phyloP scores from a whole-genome alignment of 2,888 invertebrate species.

The Pimpla rufipes region DNA sequence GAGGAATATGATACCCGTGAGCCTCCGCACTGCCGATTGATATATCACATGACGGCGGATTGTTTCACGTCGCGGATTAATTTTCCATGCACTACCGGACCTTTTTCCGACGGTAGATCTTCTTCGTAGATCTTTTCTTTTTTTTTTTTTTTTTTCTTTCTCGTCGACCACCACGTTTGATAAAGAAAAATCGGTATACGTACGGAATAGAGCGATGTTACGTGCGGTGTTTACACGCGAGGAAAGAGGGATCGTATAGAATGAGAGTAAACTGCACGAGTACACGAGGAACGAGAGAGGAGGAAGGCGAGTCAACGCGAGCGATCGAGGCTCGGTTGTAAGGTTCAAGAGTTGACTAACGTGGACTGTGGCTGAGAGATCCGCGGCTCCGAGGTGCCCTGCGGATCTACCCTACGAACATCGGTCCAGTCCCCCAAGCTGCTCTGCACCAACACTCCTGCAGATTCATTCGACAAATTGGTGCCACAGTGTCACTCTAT shows the following conservation, averaged over 20 bases:
- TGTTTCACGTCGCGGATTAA: background rate
- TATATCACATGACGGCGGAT: too few relatives aligned
- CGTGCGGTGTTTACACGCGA: background rate
- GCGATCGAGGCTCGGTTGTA: conserved; percentile 32
- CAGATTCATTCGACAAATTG: conserved; percentile 83
- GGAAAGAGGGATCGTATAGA: background rate
- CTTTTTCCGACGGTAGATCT: background rate
- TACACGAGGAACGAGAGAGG: background rate
- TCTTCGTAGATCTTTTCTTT: background rate
- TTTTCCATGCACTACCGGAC: background rate
- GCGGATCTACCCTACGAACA: conserved; percentile 77
- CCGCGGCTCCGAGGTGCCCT: conserved; percentile 76
- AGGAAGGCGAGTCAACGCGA: background rate
- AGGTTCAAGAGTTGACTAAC: conserved; percentile 60
- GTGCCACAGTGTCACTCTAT: conserved; percentile 84
- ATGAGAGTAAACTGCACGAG: background rate
- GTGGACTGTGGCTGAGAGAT: conserved; percentile 74
- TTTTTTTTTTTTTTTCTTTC: too few relatives aligned
- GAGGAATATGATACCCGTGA: too few relatives aligned
- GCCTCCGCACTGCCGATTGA: too few relatives aligned
- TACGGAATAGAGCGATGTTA: background rate
- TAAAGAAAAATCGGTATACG: background rate
- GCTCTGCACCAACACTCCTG: conserved; percentile 79
- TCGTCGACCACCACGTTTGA: too few relatives aligned
- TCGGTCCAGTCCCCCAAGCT: conserved; percentile 77